A percentile compares a stretch with the other conserved stretches of the same genome.
Conservation (phyloP, 53 echinoderm and acorn worm species). For the Luidia sarsii region DNA sequence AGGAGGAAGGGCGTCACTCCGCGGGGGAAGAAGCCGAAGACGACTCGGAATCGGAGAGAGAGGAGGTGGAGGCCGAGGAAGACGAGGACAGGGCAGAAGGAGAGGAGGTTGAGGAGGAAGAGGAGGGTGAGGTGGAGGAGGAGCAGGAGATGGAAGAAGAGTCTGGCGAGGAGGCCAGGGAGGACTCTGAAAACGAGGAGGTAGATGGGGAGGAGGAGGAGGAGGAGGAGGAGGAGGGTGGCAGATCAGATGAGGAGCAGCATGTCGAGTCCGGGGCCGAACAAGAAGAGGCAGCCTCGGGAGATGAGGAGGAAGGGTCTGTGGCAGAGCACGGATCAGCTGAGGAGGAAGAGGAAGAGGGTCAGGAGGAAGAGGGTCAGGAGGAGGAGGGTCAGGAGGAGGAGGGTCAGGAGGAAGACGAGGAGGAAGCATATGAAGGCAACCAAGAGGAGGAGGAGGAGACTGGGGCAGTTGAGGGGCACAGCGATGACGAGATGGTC, state of each 20-base stretch:
- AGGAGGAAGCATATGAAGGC: constrained; percentile 4
- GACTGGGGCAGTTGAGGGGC: neutral
- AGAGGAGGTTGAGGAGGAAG: constrained; percentile 38
- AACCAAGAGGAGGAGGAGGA: constrained; percentile 15
- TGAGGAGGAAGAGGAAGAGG: no score
- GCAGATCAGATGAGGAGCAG: constrained; percentile 7
- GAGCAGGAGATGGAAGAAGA: constrained; percentile 19
- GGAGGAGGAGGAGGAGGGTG: constrained; percentile 13
- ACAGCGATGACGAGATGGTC: constrained; percentile 29
- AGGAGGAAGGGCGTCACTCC: constrained; percentile 2
- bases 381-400: no score
- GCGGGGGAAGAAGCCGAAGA: constrained; percentile 37
- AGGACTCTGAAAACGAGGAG: constrained; percentile 26
- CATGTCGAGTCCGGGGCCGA: constrained; percentile 1
- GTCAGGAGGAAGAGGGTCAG: no score
- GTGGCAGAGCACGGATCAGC: constrained; percentile 22
- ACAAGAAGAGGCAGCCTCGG: constrained; percentile 39
- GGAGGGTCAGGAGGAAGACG: constrained; percentile 22
- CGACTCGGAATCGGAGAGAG: constrained; percentile 23
- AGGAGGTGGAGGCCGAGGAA: constrained; percentile 29
- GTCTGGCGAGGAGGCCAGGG: constrained; percentile 36
- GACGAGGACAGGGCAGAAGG: constrained; percentile 19
- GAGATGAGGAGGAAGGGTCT: constrained; percentile 26
- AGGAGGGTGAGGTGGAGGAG: constrained; percentile 18
- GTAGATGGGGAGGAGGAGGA: constrained; percentile 22